Evolutionary conservation across 2,888 invertebrate species (phyloP).

Genomic region (Terebella lapidaria): DNA sequence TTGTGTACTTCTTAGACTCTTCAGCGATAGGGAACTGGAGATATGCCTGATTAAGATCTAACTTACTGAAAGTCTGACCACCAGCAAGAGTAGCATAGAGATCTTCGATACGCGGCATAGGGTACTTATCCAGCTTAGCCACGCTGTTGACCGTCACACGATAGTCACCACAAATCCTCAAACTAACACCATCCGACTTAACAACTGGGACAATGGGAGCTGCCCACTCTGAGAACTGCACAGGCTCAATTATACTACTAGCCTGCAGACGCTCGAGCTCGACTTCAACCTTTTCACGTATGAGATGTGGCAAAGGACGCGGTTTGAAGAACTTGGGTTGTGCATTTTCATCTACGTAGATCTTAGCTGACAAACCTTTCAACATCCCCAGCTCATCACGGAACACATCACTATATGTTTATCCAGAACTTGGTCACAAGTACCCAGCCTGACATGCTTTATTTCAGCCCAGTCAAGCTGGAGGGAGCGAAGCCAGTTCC

Average conservation of each 20-base stretch:
- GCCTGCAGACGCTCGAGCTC: too few relatives aligned
- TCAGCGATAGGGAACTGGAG: not conserved
- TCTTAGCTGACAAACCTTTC: not conserved
- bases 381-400: not conserved
- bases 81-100: slow-evolving; percentile 18
- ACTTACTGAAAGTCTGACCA: slow-evolving; percentile 5
- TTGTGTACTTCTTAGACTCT: too few relatives aligned
- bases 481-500: not conserved
- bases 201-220: slow-evolving; percentile 15
- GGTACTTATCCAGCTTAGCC: slow-evolving; percentile 17
- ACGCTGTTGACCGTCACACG: slow-evolving; percentile 12
- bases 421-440: not conserved
- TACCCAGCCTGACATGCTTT: not conserved
- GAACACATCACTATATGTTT: not conserved
- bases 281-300: too few relatives aligned
- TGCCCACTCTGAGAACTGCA: not conserved
- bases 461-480: not conserved
- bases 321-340: not conserved
- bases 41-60: not conserved
- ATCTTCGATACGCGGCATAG: slow-evolving; percentile 20
- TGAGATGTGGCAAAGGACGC: slow-evolving; percentile 1
- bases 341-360: not conserved
- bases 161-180: slow-evolving; percentile 22
- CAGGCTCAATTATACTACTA: not conserved
- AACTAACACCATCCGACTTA: slow-evolving; percentile 11